A percentile compares a stretch with the other conserved stretches of the same genome.
phyloP scores from a whole-genome alignment of 2,888 invertebrate genomes.

The Sarcophaga variegata region DNA sequence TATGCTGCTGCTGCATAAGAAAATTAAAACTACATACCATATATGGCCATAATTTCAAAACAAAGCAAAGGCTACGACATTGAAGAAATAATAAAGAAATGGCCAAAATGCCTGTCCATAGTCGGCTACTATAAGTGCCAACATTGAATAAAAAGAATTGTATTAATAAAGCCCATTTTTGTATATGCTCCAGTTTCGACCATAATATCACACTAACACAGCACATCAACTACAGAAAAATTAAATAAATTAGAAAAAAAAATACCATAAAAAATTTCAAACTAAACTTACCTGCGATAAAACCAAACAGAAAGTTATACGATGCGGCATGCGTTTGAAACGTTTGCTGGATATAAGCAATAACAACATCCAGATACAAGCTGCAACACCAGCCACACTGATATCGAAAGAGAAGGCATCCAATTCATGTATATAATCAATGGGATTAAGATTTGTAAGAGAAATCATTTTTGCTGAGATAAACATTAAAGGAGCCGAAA shows the following conservation, averaged over 20 bases:
- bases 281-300: constrained; percentile 87
- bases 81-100: constrained; percentile 91
- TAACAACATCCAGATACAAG: constrained; percentile 89
- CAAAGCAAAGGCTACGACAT: constrained; percentile 91
- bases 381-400: constrained; percentile 89
- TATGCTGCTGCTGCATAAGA: not conserved
- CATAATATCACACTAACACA: constrained; percentile 90
- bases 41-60: constrained; percentile 88
- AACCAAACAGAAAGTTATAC: constrained; percentile 89
- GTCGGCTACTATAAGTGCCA: constrained; percentile 90
- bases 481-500: constrained; percentile 97
- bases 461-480: constrained; percentile 96
- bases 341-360: constrained; percentile 89
- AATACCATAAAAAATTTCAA: not conserved
- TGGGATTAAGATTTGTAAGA: constrained; percentile 86
- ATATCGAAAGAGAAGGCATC: constrained; percentile 92
- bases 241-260: not conserved
- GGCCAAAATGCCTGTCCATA: constrained; percentile 93
- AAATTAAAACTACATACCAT: constrained; percentile 81
- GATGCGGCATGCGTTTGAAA: constrained; percentile 90
- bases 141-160: constrained; percentile 90
- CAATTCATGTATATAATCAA: constrained; percentile 89
- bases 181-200: constrained; percentile 84
- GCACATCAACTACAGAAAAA: constrained; percentile 83
- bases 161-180: constrained; percentile 86